phyloP scores from a whole-genome alignment of 2,888 invertebrate species.

The Galerucella nymphaeae region DNA sequence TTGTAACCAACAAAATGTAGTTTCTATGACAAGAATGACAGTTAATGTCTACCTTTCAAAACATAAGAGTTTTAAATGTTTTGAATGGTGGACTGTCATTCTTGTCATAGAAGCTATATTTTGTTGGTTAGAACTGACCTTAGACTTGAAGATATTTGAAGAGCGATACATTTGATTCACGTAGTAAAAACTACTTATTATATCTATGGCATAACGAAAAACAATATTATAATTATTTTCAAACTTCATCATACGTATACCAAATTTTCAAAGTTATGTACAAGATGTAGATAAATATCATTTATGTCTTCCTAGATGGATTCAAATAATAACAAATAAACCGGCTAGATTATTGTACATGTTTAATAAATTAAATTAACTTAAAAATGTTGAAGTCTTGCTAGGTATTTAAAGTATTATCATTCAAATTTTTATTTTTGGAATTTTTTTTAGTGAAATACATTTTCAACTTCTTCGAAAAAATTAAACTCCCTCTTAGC shows the following conservation, averaged over 20 bases:
- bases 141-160: not conserved
- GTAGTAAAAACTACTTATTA: conserved; percentile 42
- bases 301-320: conserved; percentile 33
- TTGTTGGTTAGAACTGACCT: too few species aligned
- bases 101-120: too few species aligned
- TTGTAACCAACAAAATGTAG: too few species aligned
- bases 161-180: not conserved
- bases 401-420: not conserved
- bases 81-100: too few species aligned
- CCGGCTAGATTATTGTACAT: not conserved
- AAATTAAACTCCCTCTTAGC: not conserved
- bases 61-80: too few species aligned
- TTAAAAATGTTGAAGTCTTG: not conserved
- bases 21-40: too few species aligned
- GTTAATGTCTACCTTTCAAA: too few species aligned
- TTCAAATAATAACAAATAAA: not conserved
- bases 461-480: not conserved
- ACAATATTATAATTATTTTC: conserved; percentile 62
- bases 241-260: conserved; percentile 67
- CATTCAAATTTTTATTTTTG: too few species aligned
- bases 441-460: too few species aligned
- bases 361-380: not conserved
- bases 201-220: conserved; percentile 60
- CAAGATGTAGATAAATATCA: conserved; percentile 48
- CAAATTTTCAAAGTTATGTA: conserved; percentile 61